Percentiles rank a stretch among this genome's conserved stretches.
Conservation (phyloP, 2,888 invertebrate genomes). For the Caprella mutica region DNA sequence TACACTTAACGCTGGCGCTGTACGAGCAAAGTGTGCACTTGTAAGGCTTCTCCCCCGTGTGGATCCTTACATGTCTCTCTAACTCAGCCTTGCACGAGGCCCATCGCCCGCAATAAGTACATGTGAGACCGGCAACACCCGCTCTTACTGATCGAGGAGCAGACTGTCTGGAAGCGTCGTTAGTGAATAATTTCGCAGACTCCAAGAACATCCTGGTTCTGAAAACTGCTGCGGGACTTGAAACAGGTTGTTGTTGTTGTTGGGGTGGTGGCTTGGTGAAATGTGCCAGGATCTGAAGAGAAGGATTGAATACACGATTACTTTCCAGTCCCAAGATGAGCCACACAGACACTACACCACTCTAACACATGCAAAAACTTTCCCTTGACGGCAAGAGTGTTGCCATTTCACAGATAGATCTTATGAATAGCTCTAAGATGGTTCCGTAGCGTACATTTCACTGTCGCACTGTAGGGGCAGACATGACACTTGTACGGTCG, state of each 20-base stretch:
- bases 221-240: no score
- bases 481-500: slow-evolving; percentile 18
- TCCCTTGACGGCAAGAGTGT: not conserved
- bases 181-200: no score
- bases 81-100: slow-evolving; percentile 24
- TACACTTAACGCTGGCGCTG: slow-evolving; percentile 25
- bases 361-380: not conserved
- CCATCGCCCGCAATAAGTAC: slow-evolving; percentile 22
- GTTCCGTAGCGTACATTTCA: slow-evolving; percentile 5
- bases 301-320: slow-evolving; percentile 7
- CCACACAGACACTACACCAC: not conserved
- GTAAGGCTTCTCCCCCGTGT: slow-evolving; percentile 27
- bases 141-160: no score
- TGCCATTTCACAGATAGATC: not conserved
- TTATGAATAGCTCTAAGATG: slow-evolving; percentile 6
- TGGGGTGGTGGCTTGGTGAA: no score
- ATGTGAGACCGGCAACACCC: slow-evolving; percentile 9
- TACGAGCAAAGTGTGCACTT: slow-evolving; percentile 12
- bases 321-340: not conserved
- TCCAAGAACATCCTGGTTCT: no score
- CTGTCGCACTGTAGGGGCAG: slow-evolving; percentile 9
- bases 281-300: slow-evolving; percentile 7
- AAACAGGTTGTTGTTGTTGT: no score
- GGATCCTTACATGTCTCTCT: slow-evolving; percentile 24
- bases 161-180: no score